Evolutionary conservation across 2,113 vertebrate species (phyloP).

Genomic region (Phyllostomus discolor): DNA sequence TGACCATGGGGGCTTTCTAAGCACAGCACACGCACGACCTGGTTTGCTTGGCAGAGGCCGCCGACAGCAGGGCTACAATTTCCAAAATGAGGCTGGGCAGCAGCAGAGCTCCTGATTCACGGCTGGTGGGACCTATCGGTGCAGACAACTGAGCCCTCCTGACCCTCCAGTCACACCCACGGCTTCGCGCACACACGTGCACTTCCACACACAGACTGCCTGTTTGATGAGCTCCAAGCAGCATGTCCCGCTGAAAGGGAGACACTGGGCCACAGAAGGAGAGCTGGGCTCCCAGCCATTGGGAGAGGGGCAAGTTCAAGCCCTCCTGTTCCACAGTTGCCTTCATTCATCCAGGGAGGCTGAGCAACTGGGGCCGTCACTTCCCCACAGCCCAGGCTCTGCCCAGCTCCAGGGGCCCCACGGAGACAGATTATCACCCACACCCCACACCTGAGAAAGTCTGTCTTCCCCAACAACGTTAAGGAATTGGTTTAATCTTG

Average conservation of each 20-base stretch:
- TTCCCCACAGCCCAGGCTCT: background rate
- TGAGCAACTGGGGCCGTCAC: fast-evolving
- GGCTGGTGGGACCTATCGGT: fast-evolving
- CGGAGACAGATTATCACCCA: background rate
- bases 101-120: background rate
- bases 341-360: background rate
- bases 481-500: background rate
- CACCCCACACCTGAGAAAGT: background rate
- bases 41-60: background rate
- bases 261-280: background rate
- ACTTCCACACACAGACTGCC: background rate
- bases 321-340: background rate
- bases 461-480: background rate
- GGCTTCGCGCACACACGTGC: background rate
- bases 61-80: background rate
- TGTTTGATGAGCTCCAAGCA: background rate
- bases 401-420: background rate
- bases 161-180: background rate
- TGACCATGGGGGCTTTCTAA: background rate
- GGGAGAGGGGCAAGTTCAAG: background rate
- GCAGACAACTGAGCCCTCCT: background rate
- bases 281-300: background rate
- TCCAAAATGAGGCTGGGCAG: background rate
- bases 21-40: background rate
- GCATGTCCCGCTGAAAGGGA: background rate